phyloP scores from a whole-genome alignment of 2,888 invertebrate species.

The Rugalucina vietnamica region DNA sequence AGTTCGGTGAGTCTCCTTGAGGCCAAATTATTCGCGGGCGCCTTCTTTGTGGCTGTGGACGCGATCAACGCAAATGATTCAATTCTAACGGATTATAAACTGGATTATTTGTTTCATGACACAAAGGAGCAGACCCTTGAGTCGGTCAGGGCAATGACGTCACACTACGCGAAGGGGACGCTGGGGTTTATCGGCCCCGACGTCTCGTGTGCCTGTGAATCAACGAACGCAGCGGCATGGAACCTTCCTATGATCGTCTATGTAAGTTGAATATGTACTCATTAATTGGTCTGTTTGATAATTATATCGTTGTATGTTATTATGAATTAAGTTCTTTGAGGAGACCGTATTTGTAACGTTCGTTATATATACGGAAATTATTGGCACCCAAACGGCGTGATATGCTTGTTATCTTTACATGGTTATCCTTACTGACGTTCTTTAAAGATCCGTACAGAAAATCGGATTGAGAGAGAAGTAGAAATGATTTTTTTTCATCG shows the following conservation, averaged over 20 bases:
- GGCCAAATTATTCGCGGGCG: slow-evolving; percentile 74
- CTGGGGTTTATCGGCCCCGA: slow-evolving; percentile 98
- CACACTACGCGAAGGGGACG: slow-evolving; percentile 88
- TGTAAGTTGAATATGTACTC: slow-evolving; percentile 88
- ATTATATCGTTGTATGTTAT: no score
- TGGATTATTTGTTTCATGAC: slow-evolving; percentile 68
- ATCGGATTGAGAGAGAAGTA: no score
- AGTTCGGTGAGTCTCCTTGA: slow-evolving; percentile 32
- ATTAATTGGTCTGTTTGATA: no score
- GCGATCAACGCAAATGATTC: slow-evolving; percentile 65
- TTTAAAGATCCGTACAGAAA: no score
- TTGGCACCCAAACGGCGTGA: no score
- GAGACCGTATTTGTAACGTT: no score
- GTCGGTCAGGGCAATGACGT: slow-evolving; percentile 71
- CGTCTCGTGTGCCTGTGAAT: slow-evolving; percentile 95
- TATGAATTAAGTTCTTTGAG: no score
- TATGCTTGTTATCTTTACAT: no score
- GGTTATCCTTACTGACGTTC: no score
- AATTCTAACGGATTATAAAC: slow-evolving; percentile 50
- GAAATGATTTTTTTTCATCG: no score
- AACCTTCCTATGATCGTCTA: slow-evolving; percentile 98
- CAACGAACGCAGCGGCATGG: slow-evolving; percentile 94
- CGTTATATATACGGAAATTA: no score
- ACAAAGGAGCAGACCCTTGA: slow-evolving; percentile 59
- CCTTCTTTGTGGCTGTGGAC: slow-evolving; percentile 74